These are phyloP conservation scores for Noctua fimbriata DNA, from an alignment of 2,888 invertebrate genomes.

Conservation along the genomic window DNA sequence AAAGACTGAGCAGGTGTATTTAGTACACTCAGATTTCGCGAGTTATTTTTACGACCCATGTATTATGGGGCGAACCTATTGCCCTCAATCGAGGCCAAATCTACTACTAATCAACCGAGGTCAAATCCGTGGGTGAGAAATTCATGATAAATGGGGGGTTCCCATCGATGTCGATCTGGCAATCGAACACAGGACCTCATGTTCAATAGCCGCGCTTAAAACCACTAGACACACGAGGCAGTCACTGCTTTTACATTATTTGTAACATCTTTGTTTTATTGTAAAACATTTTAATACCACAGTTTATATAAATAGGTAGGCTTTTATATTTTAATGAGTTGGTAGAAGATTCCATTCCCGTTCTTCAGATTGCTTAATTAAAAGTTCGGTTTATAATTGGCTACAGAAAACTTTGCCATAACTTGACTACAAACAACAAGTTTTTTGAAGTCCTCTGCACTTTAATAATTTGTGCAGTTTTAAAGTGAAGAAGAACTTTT, in stretches of 20 bases:
- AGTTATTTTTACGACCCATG: neutral
- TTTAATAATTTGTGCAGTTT: constrained; percentile 17
- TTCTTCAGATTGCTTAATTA: constrained; percentile 37
- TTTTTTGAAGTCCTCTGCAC: constrained; percentile 9
- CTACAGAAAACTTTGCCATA: constrained; percentile 34
- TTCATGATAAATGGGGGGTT: neutral
- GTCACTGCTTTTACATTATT: neutral
- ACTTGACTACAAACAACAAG: constrained; percentile 21
- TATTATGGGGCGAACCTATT: neutral
- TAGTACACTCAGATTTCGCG: neutral
- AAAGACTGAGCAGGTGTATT: neutral
- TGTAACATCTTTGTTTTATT: neutral
- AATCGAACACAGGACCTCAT: neutral
- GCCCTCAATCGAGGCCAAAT: neutral
- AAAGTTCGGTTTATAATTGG: constrained; percentile 30
- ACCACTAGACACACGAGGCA: neutral
- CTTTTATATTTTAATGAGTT: constrained; percentile 26
- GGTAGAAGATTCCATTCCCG: constrained; percentile 1
- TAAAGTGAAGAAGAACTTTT: neutral
- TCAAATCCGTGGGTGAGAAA: neutral
- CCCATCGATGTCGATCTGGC: neutral
- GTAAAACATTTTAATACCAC: neutral
- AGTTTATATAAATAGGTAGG: neutral
- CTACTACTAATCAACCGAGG: neutral
- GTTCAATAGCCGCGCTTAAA: neutral